Base-by-base conservation (phyloP, 92 coral and sea anemone genomes). In the Pocillopora meandrina region DNA sequence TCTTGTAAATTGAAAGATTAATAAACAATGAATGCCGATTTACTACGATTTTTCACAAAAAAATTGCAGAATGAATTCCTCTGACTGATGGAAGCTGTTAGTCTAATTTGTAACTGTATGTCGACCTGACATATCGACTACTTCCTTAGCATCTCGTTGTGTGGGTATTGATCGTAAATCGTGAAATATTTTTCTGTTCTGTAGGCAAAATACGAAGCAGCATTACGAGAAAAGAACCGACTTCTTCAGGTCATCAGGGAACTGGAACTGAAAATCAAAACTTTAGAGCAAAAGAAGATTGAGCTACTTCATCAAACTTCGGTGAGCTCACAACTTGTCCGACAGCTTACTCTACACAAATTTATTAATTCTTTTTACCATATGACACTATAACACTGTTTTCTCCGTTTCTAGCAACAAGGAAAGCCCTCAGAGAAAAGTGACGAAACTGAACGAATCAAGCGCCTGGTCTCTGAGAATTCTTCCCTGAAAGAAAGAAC, bases 221-320 rank as follows among this genome's bases (percentile, higher is more conserved):
- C 93, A 62, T 85, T 88, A 18, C 82, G 65, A 8, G 98, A 93
- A 75, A 92, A 88, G 60, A 74, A 87, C 75, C 85, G 87, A 71
- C 90, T 95, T 2, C 87, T 86, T 16, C 90, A 89, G 42, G 86
- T 90, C 56, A 90, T 91, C 19, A 86, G 87, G 59, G 89, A 94
- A 78, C 74, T 93, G 36, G 86, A 93, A 66, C 82, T 68, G 66
- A 92, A 92, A 63, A 86, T 95, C 17, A 78, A 83, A 68, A 77
- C 76, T 17, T 85, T 95, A 12, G 90, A 95, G 79, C 75, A 75
- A 73, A 91, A 90, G 66, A 91, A 87, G 34, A 58, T 83, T 70
- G 88, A 90, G 55, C 64, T 73, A 49, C 66, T 83, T 17, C 71
- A 18, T 31, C 79, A 65, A 17, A 73, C 56, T 14, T 52, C 80